Percentiles rank a stretch among this genome's conserved stretches.
phyloP scores from a whole-genome alignment of 1,140 invertebrate species.

The Drosophila seguyi region DNA sequence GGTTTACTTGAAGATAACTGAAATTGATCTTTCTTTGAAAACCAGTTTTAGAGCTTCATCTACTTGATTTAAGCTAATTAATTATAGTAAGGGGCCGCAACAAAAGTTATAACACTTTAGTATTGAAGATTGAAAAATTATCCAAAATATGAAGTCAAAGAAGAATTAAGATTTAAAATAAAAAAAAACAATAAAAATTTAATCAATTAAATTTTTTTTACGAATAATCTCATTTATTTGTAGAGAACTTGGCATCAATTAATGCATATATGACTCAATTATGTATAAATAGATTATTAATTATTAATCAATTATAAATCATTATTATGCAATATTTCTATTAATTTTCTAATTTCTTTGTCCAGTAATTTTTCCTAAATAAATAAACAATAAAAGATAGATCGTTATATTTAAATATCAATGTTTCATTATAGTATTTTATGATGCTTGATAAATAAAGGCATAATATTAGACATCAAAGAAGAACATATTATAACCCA shows the following conservation, averaged over 20 bases:
- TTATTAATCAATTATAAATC: too few relatives aligned
- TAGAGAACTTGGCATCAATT: too few relatives aligned
- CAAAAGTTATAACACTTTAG: not conserved
- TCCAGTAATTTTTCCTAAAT: not conserved
- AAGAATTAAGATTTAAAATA: not conserved
- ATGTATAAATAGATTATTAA: too few relatives aligned
- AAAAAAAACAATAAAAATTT: too few relatives aligned
- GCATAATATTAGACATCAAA: not conserved
- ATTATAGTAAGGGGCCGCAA: constrained; percentile 8
- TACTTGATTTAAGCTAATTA: constrained; percentile 24
- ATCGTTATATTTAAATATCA: too few relatives aligned
- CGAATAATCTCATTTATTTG: too few relatives aligned
- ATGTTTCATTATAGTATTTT: too few relatives aligned
- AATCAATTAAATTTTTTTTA: too few relatives aligned
- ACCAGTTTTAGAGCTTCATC: constrained; percentile 18
- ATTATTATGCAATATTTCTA: too few relatives aligned
- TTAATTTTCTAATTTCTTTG: too few relatives aligned
- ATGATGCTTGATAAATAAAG: not conserved
- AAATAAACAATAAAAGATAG: not conserved
- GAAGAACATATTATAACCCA: not conserved
- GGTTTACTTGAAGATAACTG: constrained; percentile 1
- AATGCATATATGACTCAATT: too few relatives aligned
- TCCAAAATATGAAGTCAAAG: not conserved
- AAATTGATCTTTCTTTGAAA: constrained; percentile 11
- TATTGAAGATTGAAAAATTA: not conserved